Evolutionary conservation across 2,113 vertebrate species (phyloP), one percentile per base, ranked within the genome.

Genomic region (Terrapene triunguis): DNA sequence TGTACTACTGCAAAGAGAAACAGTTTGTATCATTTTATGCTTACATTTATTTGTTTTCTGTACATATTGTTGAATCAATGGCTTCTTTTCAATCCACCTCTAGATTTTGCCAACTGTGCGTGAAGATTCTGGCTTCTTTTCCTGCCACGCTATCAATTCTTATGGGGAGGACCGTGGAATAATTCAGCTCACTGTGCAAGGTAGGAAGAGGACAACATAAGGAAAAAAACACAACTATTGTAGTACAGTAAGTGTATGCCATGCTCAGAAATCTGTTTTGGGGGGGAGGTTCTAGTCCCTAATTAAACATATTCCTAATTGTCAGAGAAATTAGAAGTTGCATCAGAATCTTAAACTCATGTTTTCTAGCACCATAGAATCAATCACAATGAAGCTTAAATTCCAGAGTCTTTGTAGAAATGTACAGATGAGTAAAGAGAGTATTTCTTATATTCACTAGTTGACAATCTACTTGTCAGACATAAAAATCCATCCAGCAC

Each of bases 151-250:
- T 88, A 99, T 99, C 98, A 99, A 99, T 98, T 99, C 99, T 9
- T 99, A 99, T 0, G 99, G 99, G 69, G 99, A 99, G 98, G 99
- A 99, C 96, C 98, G 99, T 93, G 99, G 99, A 91, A 99, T 99
- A 97, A 99, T 99, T 94, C 99, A 99, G 97, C 99, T 99, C 94
- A 99, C 99, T 35, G 99, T 99, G 93, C 99, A 99, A 99, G 99
- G 99, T 99, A 97, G 97, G 97, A 86, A 90, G 87, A 94, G 72
- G 93, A 85, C n/a, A 90, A 82, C 89, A 38, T 50, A 87, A 93
- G 79, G 92, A 14, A 92, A 84, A 94, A 95, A 92, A 59, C 87
- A 94, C 38, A 62, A 91, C 38, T 84, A 12, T 80, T 82, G 89
- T 19, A 82, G 96, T 92, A 78, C 82, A 93, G 87, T 50, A 93